Evolutionary conservation across 2,113 vertebrate species (phyloP).

Genomic region (Alexandromys fortis): DNA sequence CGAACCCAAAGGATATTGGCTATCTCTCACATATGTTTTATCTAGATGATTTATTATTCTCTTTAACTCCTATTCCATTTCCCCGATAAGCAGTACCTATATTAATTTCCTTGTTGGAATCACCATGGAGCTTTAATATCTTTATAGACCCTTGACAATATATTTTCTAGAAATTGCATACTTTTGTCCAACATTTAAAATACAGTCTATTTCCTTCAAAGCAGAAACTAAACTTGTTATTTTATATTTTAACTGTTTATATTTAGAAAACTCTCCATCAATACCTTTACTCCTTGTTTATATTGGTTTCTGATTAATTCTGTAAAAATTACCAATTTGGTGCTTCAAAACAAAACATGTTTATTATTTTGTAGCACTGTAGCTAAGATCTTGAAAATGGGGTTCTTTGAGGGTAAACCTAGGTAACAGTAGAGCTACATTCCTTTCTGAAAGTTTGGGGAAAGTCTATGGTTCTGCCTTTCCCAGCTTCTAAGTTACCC

Average conservation of each 20-base stretch:
- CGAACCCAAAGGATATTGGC: background rate
- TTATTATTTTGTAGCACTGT: background rate
- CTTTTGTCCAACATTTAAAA: background rate
- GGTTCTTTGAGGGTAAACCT: background rate
- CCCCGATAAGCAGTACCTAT: background rate
- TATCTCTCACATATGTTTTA: background rate
- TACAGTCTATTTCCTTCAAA: background rate
- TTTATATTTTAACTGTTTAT: conserved; percentile 13
- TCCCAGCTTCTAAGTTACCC: background rate
- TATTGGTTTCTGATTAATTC: background rate
- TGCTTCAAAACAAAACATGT: background rate
- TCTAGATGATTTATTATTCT: background rate
- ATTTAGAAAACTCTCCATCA: background rate
- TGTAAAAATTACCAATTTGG: background rate
- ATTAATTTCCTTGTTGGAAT: conserved; percentile 17
- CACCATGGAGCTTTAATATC: background rate
- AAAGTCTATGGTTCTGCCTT: background rate
- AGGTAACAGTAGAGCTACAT: background rate
- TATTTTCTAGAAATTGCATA: background rate
- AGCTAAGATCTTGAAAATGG: background rate
- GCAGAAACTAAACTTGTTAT: background rate
- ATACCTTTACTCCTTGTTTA: background rate
- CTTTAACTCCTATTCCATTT: conserved; percentile 21
- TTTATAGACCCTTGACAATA: background rate
- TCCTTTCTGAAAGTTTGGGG: background rate